A percentile compares a stretch with the other conserved stretches of the same genome.
phyloP scores from a whole-genome alignment of 2,888 invertebrate genomes.

The Muschampia plurimacula region DNA sequence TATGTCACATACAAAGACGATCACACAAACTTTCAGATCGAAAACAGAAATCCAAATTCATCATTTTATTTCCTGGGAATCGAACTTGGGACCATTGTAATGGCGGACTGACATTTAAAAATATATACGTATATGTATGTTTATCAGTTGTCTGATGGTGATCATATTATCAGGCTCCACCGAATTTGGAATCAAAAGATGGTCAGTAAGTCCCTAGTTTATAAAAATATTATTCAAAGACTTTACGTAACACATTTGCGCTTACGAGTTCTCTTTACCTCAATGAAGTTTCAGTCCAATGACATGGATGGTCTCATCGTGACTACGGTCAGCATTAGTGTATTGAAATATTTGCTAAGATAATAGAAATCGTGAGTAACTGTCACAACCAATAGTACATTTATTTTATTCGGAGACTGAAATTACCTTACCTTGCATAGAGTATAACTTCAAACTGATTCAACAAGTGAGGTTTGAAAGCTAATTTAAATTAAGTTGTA shows the following conservation, averaged over 20 bases:
- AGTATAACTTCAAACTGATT: not conserved
- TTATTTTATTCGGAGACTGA: not conserved
- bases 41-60: too few relatives aligned
- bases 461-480: slow-evolving; percentile 23
- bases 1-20: too few relatives aligned
- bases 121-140: too few relatives aligned
- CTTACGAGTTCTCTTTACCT: not conserved
- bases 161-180: too few relatives aligned
- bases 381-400: slow-evolving; percentile 15
- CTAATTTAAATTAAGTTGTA: slow-evolving; percentile 23
- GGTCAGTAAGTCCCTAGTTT: too few relatives aligned
- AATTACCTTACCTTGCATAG: not conserved
- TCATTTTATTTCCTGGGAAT: too few relatives aligned
- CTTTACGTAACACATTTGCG: not conserved
- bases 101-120: too few relatives aligned
- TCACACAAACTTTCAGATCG: too few relatives aligned
- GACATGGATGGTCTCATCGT: not conserved
- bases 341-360: slow-evolving; percentile 14
- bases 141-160: too few relatives aligned
- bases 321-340: slow-evolving; percentile 11
- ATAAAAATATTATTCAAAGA: not conserved
- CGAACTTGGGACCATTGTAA: too few relatives aligned
- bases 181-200: too few relatives aligned
- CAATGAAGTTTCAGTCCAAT: not conserved
- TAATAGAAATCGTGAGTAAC: slow-evolving; percentile 24